phyloP scores from a whole-genome alignment of 2,888 invertebrate species.

The Macrosiphum euphorbiae region DNA sequence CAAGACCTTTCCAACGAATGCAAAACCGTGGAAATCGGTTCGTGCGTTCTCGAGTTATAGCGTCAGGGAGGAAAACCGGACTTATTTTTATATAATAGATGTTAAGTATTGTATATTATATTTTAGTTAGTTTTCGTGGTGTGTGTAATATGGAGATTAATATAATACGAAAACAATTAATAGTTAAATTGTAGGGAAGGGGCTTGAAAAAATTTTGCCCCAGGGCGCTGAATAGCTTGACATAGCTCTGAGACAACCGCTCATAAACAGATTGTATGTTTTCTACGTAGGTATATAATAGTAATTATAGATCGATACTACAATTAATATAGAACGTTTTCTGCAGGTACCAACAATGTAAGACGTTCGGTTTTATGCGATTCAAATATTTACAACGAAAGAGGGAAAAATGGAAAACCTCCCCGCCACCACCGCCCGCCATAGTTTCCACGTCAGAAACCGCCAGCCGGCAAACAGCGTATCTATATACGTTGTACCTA shows the following conservation, averaged over 20 bases:
- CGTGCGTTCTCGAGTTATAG: too few species aligned
- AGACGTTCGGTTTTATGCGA: background rate
- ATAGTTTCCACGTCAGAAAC: background rate
- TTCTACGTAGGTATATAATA: background rate
- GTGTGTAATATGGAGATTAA: background rate
- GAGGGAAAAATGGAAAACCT: background rate
- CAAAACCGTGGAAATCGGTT: too few species aligned
- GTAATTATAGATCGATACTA: background rate
- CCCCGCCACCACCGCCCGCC: background rate
- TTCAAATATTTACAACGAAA: conserved; percentile 18
- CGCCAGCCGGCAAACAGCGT: background rate
- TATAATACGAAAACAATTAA: too few species aligned
- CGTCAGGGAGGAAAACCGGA: too few species aligned
- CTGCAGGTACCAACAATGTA: background rate
- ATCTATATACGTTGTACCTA: background rate
- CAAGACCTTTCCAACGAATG: too few species aligned
- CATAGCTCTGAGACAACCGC: background rate
- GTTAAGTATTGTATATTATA: too few species aligned
- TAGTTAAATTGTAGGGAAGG: too few species aligned
- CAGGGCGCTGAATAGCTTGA: too few species aligned
- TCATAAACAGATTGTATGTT: background rate
- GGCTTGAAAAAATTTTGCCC: too few species aligned
- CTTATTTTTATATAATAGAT: too few species aligned
- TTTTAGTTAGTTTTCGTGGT: too few species aligned
- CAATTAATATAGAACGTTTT: background rate